phyloP scores from a whole-genome alignment of 2,797 vertebrate species.

The Margarornis squamiger region DNA sequence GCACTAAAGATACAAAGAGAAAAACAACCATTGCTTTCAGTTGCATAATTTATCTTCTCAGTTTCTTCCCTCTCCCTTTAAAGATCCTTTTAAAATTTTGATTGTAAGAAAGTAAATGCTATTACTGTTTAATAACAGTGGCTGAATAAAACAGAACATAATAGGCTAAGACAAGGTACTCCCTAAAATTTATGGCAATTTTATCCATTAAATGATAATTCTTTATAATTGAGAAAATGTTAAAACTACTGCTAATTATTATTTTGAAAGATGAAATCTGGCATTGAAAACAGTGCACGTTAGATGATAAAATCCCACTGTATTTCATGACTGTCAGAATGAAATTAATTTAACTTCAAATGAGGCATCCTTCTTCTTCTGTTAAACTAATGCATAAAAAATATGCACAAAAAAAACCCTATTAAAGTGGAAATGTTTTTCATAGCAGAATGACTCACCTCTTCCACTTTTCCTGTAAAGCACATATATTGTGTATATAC shows the following conservation, averaged over 20 bases:
- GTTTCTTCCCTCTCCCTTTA: not conserved
- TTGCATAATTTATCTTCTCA: conserved; percentile 19
- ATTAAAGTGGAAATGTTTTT: not conserved
- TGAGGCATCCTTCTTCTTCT: not conserved
- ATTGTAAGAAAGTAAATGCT: conserved; percentile 12
- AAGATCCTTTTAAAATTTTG: conserved; percentile 27
- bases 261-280: conserved; percentile 32
- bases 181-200: conserved; percentile 8
- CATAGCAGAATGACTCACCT: not conserved
- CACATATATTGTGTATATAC: not conserved
- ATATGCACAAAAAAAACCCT: not conserved
- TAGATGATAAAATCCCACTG: not conserved
- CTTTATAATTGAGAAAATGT: conserved; percentile 13
- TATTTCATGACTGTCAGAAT: conserved; percentile 10
- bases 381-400: not conserved
- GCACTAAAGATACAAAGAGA: not conserved
- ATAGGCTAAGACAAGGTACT: not conserved
- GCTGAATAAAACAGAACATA: conserved; percentile 22
- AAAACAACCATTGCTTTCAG: conserved; percentile 11
- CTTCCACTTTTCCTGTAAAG: not conserved
- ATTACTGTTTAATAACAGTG: not conserved
- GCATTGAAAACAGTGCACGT: not conserved
- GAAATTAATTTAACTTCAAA: conserved; percentile 3
- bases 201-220: conserved; percentile 19
- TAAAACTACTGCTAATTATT: conserved; percentile 10